Evolutionary conservation across 2,888 invertebrate genomes (phyloP), one percentile per base, ranked within the genome.

Genomic region (Drosophila koepferae): DNA sequence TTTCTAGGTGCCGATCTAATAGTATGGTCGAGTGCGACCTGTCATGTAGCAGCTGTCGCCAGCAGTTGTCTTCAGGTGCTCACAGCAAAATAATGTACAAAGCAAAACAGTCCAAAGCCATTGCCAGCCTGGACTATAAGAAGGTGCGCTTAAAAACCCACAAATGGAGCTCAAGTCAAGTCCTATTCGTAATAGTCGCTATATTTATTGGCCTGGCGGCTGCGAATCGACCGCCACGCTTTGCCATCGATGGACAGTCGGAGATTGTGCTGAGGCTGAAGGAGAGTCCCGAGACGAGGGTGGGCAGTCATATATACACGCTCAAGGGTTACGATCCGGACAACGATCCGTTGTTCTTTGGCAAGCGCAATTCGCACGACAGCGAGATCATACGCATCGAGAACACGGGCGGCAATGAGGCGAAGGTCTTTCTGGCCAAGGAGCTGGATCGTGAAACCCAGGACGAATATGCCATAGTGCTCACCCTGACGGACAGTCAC

Each of bases 201-300:
- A 49, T 81, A 58, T 63, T 90, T 49, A 61, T 83, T n/a, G 54
- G 72, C 2, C 51, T 44, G 31, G 83, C 58, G 10, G 44, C 46
- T 18, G 43, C 75, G 74, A 98, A 98, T 94, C 95, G 95, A 87
- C 97, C 98, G 53, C 98, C 98, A n/a, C 95, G 96, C 74, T 98
- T 98, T 93, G 94, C 97, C 67, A 96, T 96, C 92, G 97, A 97
- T 90, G 97, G 97, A 72, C 97, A 97, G 93, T 97, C 97, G 80
- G 98, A 98, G 94, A 98, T 98, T 88, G 97, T 98, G 77, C 94
- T 98, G 88, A 95, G 97, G 92, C 94, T 98, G 90, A 97, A 97
- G 93, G 98, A 98, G 94, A 97, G 97, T 59, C 94, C 95, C 62
- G 97, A 97, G 87, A 97, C 97, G 48, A 96, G 97, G 81, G 95